phyloP scores from a whole-genome alignment of 2,888 invertebrate genomes.

The Yponomeuta evonymella region DNA sequence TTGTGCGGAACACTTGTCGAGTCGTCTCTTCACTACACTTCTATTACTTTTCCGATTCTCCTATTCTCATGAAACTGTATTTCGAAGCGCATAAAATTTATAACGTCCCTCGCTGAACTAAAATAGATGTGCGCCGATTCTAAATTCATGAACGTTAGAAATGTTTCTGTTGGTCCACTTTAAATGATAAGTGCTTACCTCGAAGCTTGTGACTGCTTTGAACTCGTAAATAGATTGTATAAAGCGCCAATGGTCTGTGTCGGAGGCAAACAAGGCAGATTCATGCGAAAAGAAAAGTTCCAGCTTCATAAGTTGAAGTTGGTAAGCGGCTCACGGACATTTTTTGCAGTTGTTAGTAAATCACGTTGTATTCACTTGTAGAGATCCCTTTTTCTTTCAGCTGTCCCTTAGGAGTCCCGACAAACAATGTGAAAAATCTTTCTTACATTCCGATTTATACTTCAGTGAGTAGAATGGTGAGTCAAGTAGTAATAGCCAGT shows the following conservation, averaged over 20 bases:
- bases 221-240: not conserved
- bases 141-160: constrained; percentile 3
- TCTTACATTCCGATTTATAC: constrained; percentile 38
- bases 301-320: not conserved
- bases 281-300: not conserved
- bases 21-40: constrained; percentile 31
- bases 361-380: constrained; percentile 17
- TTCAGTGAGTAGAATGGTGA: constrained; percentile 13
- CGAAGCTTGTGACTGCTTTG: not conserved
- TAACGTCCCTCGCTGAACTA: constrained; percentile 30
- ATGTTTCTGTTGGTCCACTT: constrained; percentile 1
- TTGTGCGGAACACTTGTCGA: constrained; percentile 29
- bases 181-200: not conserved
- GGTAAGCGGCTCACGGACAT: not conserved
- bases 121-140: constrained; percentile 28
- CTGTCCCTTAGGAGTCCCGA: constrained; percentile 50
- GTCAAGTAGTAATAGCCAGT: too few relatives aligned
- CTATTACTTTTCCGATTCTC: constrained; percentile 29
- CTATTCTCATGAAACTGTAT: constrained; percentile 33
- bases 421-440: constrained; percentile 47
- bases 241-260: not conserved
- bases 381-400: constrained; percentile 41
- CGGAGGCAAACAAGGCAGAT: not conserved
- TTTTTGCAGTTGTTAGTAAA: constrained; percentile 8
- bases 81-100: constrained; percentile 38